These are phyloP conservation scores for Loripinus fragilis DNA, from an alignment of 2,888 invertebrate genomes.

Conservation along the genomic window DNA sequence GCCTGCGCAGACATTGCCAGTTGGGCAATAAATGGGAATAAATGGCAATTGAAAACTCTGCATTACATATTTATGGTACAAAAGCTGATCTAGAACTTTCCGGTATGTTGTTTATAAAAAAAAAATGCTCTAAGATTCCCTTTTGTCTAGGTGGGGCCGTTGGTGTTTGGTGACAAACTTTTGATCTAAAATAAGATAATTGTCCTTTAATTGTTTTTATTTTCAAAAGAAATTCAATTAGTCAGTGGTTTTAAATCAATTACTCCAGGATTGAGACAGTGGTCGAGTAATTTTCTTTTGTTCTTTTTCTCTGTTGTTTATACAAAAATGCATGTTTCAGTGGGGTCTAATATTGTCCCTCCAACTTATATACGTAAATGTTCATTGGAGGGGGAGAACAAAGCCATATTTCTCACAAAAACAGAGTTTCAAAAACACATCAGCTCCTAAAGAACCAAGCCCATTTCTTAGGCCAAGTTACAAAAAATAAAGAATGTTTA, in stretches of 20 bases:
- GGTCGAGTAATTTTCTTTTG: constrained; percentile 10
- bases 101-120: no score
- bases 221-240: constrained; percentile 19
- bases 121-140: no score
- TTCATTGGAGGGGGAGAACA: background rate
- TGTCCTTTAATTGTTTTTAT: constrained; percentile 9
- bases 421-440: no score
- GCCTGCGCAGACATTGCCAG: no score
- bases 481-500: no score
- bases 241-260: constrained; percentile 16
- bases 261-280: background rate
- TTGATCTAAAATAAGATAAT: constrained; percentile 17
- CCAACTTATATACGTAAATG: background rate
- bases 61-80: no score
- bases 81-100: no score
- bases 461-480: no score
- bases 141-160: background rate
- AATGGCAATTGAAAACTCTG: no score
- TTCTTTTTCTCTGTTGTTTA: background rate
- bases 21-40: no score
- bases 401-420: background rate
- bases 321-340: no score
- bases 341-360: background rate
- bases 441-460: no score
- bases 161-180: constrained; percentile 1